Evolutionary conservation across 2,888 invertebrate genomes (phyloP), one percentile per base, ranked within the genome.

Genomic region (Lucinisca nassula): DNA sequence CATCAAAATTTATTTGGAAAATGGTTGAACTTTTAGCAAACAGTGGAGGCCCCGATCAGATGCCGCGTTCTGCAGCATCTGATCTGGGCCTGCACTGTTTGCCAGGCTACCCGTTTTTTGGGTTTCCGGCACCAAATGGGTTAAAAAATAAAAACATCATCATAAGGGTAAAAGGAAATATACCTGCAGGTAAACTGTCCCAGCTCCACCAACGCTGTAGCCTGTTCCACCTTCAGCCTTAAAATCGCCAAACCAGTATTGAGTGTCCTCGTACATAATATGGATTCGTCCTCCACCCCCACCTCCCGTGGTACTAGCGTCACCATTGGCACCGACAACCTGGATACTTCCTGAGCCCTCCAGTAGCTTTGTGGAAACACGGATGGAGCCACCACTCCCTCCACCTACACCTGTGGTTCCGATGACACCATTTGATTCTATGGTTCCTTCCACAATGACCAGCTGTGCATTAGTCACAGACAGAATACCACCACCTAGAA

Each of bases 321-420:
- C 74, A 0, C 92, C 92, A 85, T 72, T 79, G 1, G 93, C 94
- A 38, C 94, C 94, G 45, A 77, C 58, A 32, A 92, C 93, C 88
- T 92, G 85, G 17, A 94, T 89, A 10, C 80, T 87, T 45, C 94
- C 94, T 24, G 88, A 92, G 12, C 94, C 94, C 73, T 93, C 92
- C 14, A 94, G 74, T 17, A 85, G 73, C 21, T 77, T 58, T 10
- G 92, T 91, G 27, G 81, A 70, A 21, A 93, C 88, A 38, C 67
- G 81, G 21, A 94, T 84, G 72, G 89, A 90, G 14, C 94, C 94
- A 45, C 94, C 94, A 74, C 93, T 93, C 2, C 94, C 94, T n/a
- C 93, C 94, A 24, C 91, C 91, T 6, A 80, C 49, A 35, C 17
- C 38, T 35, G 37, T 40, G 12, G 76, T 70, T 24, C 92, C 92